Percentiles rank a stretch among this genome's conserved stretches.
These are phyloP conservation scores for Myotis pilosus DNA, from an alignment of 2,797 vertebrate species.

Conservation along the genomic window DNA sequence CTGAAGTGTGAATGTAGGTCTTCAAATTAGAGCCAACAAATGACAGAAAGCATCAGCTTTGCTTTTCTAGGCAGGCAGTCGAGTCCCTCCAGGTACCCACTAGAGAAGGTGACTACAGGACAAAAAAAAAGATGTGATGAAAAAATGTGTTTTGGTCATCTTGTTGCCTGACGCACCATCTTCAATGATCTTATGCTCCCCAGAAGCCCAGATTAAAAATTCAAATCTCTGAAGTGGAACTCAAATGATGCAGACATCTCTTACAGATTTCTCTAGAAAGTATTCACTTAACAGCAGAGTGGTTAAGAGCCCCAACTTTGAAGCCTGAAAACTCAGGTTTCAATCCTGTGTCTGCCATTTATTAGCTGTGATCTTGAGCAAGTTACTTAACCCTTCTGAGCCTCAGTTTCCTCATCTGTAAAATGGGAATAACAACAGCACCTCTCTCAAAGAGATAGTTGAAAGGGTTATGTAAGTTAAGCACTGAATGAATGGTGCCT, in stretches of 20 bases:
- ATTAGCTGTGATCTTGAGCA: not conserved
- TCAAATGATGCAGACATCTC: not conserved
- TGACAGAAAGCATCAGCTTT: not conserved
- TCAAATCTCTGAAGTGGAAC: not conserved
- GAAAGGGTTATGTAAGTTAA: not conserved
- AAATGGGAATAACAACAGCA: not conserved
- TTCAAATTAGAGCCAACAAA: not conserved
- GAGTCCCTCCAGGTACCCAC: not conserved
- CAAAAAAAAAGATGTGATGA: not conserved
- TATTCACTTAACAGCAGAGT: not conserved
- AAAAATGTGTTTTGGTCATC: not conserved
- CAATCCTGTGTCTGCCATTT: not conserved
- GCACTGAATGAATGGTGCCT: not conserved
- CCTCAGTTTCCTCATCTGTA: not conserved
- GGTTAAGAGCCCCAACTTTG: not conserved
- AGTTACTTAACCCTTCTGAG: not conserved
- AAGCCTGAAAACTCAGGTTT: not conserved
- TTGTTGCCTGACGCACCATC: not conserved
- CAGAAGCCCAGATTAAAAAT: constrained; percentile 10
- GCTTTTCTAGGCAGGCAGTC: not conserved
- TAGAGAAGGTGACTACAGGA: not conserved
- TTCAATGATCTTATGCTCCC: not conserved
- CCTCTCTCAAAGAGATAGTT: not conserved
- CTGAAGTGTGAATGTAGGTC: not conserved
- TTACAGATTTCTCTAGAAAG: not conserved